Percentiles rank a stretch among this genome's conserved stretches.
Evolutionary conservation across 2,797 vertebrate species (phyloP).

Genomic region (Craterocephalus amniculus): DNA sequence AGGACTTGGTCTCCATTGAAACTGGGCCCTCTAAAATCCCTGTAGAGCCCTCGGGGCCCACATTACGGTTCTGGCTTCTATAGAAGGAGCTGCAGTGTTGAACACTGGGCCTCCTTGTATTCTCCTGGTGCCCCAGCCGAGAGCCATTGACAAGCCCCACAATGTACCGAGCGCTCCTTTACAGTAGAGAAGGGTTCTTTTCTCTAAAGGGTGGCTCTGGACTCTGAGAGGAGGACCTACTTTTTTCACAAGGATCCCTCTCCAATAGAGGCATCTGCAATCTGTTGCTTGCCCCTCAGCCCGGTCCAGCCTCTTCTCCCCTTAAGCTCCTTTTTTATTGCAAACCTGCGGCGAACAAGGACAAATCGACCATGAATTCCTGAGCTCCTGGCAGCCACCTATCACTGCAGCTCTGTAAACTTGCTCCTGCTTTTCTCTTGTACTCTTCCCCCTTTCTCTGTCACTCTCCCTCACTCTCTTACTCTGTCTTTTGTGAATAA

Average conservation of each 20-base stretch:
- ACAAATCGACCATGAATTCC: constrained; percentile 81
- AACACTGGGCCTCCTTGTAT: constrained; percentile 83
- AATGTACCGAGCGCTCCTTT: constrained; percentile 80
- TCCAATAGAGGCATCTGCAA: constrained; percentile 83
- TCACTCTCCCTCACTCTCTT: constrained; percentile 42
- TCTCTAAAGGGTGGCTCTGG: constrained; percentile 73
- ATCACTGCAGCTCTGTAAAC: constrained; percentile 57
- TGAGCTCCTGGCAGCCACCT: constrained; percentile 75
- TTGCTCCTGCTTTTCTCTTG: constrained; percentile 52
- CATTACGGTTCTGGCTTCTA: constrained; percentile 71
- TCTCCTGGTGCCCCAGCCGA: constrained; percentile 73
- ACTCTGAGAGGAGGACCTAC: constrained; percentile 63
- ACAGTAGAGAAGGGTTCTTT: constrained; percentile 82
- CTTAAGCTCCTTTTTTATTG: constrained; percentile 73
- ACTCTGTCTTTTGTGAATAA: constrained; percentile 64
- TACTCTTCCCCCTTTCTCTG: constrained; percentile 31
- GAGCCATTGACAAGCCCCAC: constrained; percentile 80
- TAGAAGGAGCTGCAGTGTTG: constrained; percentile 71
- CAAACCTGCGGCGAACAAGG: constrained; percentile 74
- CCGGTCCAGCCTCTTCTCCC: constrained; percentile 57
- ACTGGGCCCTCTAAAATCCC: constrained; percentile 76
- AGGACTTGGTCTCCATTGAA: constrained; percentile 75
- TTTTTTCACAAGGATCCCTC: constrained; percentile 72
- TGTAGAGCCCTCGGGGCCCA: constrained; percentile 70
- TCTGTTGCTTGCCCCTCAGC: constrained; percentile 74